A percentile compares a stretch with the other conserved stretches of the same genome.
Evolutionary conservation across 2,113 vertebrate species (phyloP).

Genomic region (Crotalus tigris): DNA sequence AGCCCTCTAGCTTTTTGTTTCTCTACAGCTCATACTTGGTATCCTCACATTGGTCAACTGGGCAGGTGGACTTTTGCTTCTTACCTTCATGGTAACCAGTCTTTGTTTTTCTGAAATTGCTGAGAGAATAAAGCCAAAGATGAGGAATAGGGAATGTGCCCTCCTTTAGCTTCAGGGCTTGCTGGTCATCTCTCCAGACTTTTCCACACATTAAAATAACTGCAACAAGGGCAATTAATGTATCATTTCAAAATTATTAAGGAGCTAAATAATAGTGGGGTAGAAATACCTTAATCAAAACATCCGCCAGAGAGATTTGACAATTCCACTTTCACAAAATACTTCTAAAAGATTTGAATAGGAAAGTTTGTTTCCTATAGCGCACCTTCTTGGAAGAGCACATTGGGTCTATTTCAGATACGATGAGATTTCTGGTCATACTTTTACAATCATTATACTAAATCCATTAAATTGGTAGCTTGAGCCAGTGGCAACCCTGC

Average conservation of each 20-base stretch:
- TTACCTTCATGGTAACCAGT: background rate
- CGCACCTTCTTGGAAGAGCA: slow-evolving; percentile 32
- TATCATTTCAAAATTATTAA: background rate
- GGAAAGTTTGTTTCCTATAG: slow-evolving; percentile 29
- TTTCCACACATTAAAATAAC: background rate
- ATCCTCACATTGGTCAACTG: background rate
- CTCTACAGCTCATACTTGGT: background rate
- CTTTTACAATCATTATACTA: slow-evolving; percentile 44
- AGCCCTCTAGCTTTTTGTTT: background rate
- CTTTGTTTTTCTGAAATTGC: background rate
- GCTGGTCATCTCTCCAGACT: background rate
- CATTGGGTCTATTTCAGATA: slow-evolving; percentile 14
- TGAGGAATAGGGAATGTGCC: background rate
- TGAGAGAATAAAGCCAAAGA: background rate
- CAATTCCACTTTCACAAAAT: background rate
- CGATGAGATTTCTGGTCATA: slow-evolving; percentile 36
- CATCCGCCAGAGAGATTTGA: background rate
- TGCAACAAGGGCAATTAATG: background rate
- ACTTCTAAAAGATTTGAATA: slow-evolving; percentile 10
- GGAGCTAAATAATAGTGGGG: background rate
- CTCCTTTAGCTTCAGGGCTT: background rate
- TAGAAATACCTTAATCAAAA: background rate
- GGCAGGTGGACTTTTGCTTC: background rate
- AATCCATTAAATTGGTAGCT: slow-evolving; percentile 39
- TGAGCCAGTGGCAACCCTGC: slow-evolving; percentile 41